Evolutionary conservation across 2,797 vertebrate genomes (phyloP).

Genomic region (Huso huso): DNA sequence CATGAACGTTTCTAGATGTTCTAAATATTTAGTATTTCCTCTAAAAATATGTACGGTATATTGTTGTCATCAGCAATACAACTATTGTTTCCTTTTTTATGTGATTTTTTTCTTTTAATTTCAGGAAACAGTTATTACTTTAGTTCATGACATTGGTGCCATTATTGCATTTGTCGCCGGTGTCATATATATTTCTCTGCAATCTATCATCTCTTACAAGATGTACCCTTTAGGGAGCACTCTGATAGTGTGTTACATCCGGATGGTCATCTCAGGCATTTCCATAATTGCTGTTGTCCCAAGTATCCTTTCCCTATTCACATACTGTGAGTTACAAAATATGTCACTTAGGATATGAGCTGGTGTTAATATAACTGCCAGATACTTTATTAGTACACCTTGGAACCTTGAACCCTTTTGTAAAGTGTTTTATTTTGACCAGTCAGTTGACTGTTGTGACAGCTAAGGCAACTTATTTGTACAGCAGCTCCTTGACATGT

Average conservation of each 20-base stretch:
- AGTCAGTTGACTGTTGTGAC: too few relatives aligned
- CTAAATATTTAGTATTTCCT: too few relatives aligned
- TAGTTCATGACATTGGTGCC: conserved; percentile 74
- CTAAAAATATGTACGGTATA: too few relatives aligned
- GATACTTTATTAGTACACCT: too few relatives aligned
- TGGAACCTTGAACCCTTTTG: too few relatives aligned
- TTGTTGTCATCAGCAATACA: too few relatives aligned
- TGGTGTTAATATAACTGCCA: not conserved
- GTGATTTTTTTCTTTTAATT: conserved; percentile 18
- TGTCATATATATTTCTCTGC: conserved; percentile 63
- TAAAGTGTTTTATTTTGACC: too few relatives aligned
- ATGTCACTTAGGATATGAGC: not conserved
- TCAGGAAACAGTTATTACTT: conserved; percentile 65
- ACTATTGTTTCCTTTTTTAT: not conserved
- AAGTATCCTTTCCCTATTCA: conserved; percentile 79
- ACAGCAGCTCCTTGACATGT: conserved; percentile 27
- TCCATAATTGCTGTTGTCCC: conserved; percentile 60
- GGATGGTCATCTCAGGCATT: conserved; percentile 53
- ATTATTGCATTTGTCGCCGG: conserved; percentile 75
- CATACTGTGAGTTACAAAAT: not conserved
- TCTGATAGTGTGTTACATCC: conserved; percentile 38
- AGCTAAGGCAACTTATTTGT: not conserved
- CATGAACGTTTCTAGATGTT: too few relatives aligned
- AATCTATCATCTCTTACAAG: conserved; percentile 65
- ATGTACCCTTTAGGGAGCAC: conserved; percentile 61